A percentile compares a stretch with the other conserved stretches of the same genome.
Conservation (phyloP, 2,113 vertebrate genomes). For the Athene cunicularia region DNA sequence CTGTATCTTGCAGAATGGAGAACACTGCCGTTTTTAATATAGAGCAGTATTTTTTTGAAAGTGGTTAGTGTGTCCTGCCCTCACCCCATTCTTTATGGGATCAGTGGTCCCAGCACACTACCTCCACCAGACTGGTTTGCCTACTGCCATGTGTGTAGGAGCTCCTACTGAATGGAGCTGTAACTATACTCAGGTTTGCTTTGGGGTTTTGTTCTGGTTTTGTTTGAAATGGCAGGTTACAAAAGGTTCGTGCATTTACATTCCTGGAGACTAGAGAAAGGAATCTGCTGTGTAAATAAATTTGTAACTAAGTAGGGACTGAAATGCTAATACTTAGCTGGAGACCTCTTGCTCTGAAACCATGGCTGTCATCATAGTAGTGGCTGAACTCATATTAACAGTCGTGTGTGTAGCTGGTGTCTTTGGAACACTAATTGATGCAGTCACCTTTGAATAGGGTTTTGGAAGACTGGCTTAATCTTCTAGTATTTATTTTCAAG, state of each 20-base stretch:
- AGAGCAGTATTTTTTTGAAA: neutral
- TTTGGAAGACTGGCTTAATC: neutral
- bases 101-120: neutral
- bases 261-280: neutral
- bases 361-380: neutral
- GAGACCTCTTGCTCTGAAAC: neutral
- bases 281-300: neutral
- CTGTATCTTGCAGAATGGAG: neutral
- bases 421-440: neutral
- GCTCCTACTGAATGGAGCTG: neutral
- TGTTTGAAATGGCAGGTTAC: neutral
- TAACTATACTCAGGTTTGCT: neutral
- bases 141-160: rapidly evolving
- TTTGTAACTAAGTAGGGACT: neutral
- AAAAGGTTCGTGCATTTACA: neutral
- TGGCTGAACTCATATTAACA: neutral
- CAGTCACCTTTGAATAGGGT: neutral
- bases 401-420: neutral
- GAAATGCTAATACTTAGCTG: neutral
- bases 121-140: neutral
- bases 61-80: neutral
- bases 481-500: neutral
- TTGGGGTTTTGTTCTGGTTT: neutral
- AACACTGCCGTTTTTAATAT: neutral
- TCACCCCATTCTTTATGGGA: neutral